These are phyloP conservation scores for Nemopilema nomurai DNA, from an alignment of 30 jellyfish, hydroid and myxozoan species.

Conservation along the genomic window DNA sequence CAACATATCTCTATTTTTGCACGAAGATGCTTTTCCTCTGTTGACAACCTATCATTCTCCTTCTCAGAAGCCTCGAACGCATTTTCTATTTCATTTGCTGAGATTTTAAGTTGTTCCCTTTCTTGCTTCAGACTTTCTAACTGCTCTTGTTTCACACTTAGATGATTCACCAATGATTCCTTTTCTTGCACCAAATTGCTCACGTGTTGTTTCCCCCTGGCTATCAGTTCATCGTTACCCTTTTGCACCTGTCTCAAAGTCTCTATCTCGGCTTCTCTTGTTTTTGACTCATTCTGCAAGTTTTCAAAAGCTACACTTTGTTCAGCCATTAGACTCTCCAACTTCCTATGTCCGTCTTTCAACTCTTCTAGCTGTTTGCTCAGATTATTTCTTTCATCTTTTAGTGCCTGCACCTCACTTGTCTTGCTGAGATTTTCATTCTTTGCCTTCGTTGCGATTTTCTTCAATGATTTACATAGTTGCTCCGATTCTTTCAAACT, in stretches of 20 bases:
- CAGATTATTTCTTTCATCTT: background rate
- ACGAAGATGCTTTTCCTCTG: background rate
- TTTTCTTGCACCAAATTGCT: background rate
- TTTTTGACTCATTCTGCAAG: background rate
- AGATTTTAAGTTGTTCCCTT: background rate
- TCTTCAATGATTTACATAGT: background rate
- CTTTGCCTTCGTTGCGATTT: background rate
- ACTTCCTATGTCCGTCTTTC: background rate
- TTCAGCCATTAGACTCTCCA: background rate
- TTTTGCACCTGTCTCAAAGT: background rate
- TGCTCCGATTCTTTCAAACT: slow-evolving; percentile 3
- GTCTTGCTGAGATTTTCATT: background rate
- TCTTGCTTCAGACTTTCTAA: background rate
- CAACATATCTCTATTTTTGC: background rate
- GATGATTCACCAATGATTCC: background rate
- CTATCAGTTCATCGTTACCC: background rate
- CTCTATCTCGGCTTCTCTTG: background rate
- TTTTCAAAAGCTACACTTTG: background rate
- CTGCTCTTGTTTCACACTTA: background rate
- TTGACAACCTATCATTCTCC: background rate
- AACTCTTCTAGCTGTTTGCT: background rate
- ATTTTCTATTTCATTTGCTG: background rate
- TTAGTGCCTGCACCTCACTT: background rate
- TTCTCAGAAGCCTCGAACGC: background rate
- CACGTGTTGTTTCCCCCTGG: background rate